Evolutionary conservation across 2,113 vertebrate species (phyloP), one percentile per base, ranked within the genome.

Genomic region (Petroica traversi): DNA sequence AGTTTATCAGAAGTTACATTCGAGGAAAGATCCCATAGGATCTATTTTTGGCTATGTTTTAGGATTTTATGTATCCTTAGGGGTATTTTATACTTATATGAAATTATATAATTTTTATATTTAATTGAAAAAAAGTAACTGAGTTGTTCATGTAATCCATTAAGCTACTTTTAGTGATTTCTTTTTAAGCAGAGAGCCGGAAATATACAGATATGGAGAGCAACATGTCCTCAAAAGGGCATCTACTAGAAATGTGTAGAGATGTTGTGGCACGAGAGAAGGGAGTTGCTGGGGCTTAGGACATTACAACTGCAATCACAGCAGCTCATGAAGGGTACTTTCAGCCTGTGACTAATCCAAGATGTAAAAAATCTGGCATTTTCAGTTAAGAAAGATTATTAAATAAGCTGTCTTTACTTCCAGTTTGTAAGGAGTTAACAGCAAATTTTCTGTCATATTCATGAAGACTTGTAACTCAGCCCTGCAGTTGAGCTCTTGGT

Each of bases 341-440:
- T 15, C 34, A 89, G 34, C 31, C 43, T 29, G 7, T 51, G 55
- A 12, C 24, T 92, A 73, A 51, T 24, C 12, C 29, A 80, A 38
- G n/a, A 29, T 41, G 43, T 2, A 5, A 25, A 48, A 40, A 61
- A 52, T 2, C 0, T 0, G 12, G 5, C 1, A 0, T 55, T 83
- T 57, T 73, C 57, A 19, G 18, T 33, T 46, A n/a, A 46, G 23
- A 77, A 67, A 69, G 9, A 2, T 31, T 29, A 14, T 58, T 73
- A 52, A 83, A 43, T 66, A 48, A 74, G 8, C 17, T 79, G 1
- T 68, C 28, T 71, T 48, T 78, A 9, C 20, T 73, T 85, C 26
- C 31, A 19, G 5, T 89, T 85, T 71, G 20, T 29, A 63, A 34
- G 66, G 73, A 71, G 8, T 49, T 85, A 77, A 49, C 25, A 62